phyloP scores from a whole-genome alignment of 2,888 invertebrate genomes.

The Tetramorium bicarinatum region DNA sequence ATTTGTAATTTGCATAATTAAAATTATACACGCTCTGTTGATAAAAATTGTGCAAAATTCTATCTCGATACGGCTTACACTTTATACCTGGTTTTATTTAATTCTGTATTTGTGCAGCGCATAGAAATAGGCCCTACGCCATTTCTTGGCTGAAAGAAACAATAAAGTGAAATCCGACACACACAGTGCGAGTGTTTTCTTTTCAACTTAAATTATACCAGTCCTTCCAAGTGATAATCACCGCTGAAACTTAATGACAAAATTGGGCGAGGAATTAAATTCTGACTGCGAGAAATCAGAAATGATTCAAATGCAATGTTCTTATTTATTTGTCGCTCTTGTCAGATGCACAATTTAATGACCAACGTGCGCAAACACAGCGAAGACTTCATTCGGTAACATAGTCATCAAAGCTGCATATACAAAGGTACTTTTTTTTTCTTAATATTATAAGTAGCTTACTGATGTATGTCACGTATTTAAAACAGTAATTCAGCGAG shows the following conservation, averaged over 20 bases:
- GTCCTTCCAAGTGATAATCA: slow-evolving; percentile 48
- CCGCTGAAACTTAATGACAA: background rate
- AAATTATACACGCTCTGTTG: slow-evolving; percentile 26
- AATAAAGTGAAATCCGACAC: slow-evolving; percentile 75
- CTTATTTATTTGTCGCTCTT: slow-evolving; percentile 21
- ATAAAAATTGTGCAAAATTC: slow-evolving; percentile 30
- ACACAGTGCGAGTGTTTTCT: slow-evolving; percentile 49
- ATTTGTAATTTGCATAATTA: slow-evolving; percentile 41
- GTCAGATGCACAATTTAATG: slow-evolving; percentile 23
- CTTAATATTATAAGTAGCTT: slow-evolving; percentile 20
- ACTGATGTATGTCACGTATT: slow-evolving; percentile 42
- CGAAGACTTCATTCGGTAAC: slow-evolving; percentile 23
- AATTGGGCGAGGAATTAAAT: slow-evolving; percentile 2
- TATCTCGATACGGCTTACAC: slow-evolving; percentile 38
- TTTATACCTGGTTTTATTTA: slow-evolving; percentile 42
- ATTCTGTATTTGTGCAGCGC: slow-evolving; percentile 55
- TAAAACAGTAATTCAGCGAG: slow-evolving; percentile 54
- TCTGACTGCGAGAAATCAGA: background rate
- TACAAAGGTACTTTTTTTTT: slow-evolving; percentile 41
- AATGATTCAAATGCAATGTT: slow-evolving; percentile 20
- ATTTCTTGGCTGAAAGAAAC: slow-evolving; percentile 74
- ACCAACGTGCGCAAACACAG: background rate
- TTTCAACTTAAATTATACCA: slow-evolving; percentile 52
- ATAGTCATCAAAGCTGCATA: slow-evolving; percentile 12
- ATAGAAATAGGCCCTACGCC: slow-evolving; percentile 59